Evolutionary conservation across 2,888 invertebrate genomes (phyloP), one percentile per base, ranked within the genome.

Genomic region (Pollenia angustigena): DNA sequence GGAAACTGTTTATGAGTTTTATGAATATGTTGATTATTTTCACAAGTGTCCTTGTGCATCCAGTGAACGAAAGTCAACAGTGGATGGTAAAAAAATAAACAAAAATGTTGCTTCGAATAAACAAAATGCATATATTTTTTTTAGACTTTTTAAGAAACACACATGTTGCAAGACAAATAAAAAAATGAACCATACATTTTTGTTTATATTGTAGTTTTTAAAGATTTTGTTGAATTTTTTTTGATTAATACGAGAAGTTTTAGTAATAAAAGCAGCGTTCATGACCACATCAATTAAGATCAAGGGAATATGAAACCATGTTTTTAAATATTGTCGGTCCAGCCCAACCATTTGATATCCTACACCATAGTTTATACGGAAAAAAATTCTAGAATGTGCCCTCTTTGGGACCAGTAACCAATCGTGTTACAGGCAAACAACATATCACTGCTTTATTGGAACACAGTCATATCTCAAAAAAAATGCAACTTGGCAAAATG

Each of bases 21-120:
- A 50, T 76, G 78, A 81, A 68, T 58, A 40, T 76, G 64, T 76
- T 84, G 86, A 87, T 87, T 87, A 78, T 83, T 83, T 81, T 76
- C 56, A 81, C 86, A 87, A 87, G 81, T 87, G 86, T 81, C 86
- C 76, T 84, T 81, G 56, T 54, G 23, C 16, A 56, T 14, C 52
- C 14, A 56, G 32, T 62, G 14, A 48, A 16, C 14, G 18, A 79
- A 58, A 68, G 52, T 76, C 44, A 44, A 18, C 75, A 40, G 42
- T 40, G 56, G 0, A 18, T 54, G 50, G 14, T 62, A 9, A 54
- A 40, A 64, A 16, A 80, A 81, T 56, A 72, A 72, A 72, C 81
- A 80, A 40, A 58, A 14, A 40, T 14, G 8, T 58, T 56, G 32
- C 4, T 6, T 4, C 0, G 32, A 32, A 32, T 32, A 32, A 32